Percentiles rank a stretch among this genome's conserved stretches.
Evolutionary conservation across 2,888 invertebrate species (phyloP).

Genomic region (Epistrophe eligans): DNA sequence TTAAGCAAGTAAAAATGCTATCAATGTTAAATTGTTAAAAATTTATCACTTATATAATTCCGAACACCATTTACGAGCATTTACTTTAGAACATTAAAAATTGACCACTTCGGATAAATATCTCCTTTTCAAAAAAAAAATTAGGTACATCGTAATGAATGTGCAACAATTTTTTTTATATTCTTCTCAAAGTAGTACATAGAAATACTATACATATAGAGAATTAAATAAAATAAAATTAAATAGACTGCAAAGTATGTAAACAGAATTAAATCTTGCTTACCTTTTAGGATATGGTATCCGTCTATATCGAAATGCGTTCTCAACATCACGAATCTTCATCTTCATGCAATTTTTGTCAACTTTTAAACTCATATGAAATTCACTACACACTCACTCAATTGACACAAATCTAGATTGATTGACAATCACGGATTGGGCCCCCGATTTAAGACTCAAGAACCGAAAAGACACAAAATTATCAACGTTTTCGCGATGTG

Average conservation of each 20-base stretch:
- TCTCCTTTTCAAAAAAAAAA: not conserved
- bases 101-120: not conserved
- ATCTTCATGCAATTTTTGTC: slow-evolving; percentile 80
- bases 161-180: not conserved
- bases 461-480: slow-evolving; percentile 31
- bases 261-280: slow-evolving; percentile 69
- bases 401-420: slow-evolving; percentile 54
- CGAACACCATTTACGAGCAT: not conserved
- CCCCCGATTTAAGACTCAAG: slow-evolving; percentile 5
- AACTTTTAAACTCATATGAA: slow-evolving; percentile 76
- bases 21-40: too few relatives aligned
- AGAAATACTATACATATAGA: slow-evolving; percentile 25
- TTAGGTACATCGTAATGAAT: not conserved
- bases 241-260: too few relatives aligned
- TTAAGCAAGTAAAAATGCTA: too few relatives aligned
- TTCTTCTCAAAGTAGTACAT: slow-evolving; percentile 11
- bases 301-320: slow-evolving; percentile 82
- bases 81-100: not conserved
- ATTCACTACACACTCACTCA: slow-evolving; percentile 52
- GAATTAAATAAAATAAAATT: slow-evolving; percentile 23
- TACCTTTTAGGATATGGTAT: slow-evolving; percentile 84
- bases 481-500: not conserved
- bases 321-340: slow-evolving; percentile 83
- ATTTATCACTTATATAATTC: too few relatives aligned
- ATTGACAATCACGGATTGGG: slow-evolving; percentile 39